Percentiles rank a stretch among this genome's conserved stretches.
These are phyloP conservation scores for Brachyopa scutellaris DNA, from an alignment of 2,888 invertebrate species.

Conservation along the genomic window DNA sequence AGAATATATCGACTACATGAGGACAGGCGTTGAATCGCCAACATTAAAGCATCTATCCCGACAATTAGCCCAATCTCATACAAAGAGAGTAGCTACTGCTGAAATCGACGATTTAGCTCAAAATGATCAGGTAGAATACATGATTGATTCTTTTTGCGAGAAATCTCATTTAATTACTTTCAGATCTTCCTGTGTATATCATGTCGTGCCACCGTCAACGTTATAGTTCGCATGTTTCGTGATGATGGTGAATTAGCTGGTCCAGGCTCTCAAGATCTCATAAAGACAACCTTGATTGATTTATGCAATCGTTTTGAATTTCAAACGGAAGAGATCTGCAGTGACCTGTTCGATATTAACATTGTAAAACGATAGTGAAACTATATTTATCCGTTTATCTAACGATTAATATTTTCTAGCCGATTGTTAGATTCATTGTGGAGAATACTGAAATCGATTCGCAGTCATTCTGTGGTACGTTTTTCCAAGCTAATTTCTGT, in stretches of 20 bases:
- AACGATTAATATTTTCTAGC: slow-evolving; percentile 79
- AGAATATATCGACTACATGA: slow-evolving; percentile 76
- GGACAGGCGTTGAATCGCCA: slow-evolving; percentile 76
- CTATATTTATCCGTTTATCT: slow-evolving; percentile 52
- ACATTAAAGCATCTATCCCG: slow-evolving; percentile 74
- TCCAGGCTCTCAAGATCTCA: slow-evolving; percentile 73
- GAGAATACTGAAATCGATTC: slow-evolving; percentile 81
- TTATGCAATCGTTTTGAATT: slow-evolving; percentile 85
- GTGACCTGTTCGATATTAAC: slow-evolving; percentile 84
- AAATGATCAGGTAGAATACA: slow-evolving; percentile 70
- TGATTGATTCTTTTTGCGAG: neutral
- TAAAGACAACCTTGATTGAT: slow-evolving; percentile 81
- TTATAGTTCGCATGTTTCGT: slow-evolving; percentile 80
- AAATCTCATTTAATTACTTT: neutral
- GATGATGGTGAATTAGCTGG: slow-evolving; percentile 81
- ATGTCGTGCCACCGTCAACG: slow-evolving; percentile 76
- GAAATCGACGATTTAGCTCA: slow-evolving; percentile 75
- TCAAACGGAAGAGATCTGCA: slow-evolving; percentile 85
- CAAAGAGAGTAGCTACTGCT: slow-evolving; percentile 76
- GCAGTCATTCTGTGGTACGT: slow-evolving; percentile 80
- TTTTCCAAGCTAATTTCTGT: slow-evolving; percentile 78
- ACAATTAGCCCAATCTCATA: slow-evolving; percentile 77
- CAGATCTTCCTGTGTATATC: slow-evolving; percentile 77
- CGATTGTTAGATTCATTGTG: slow-evolving; percentile 85
- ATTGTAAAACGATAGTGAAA: slow-evolving; percentile 82